Evolutionary conservation across 2,888 invertebrate genomes (phyloP).

Genomic region (Aphidoletes aphidimyza): DNA sequence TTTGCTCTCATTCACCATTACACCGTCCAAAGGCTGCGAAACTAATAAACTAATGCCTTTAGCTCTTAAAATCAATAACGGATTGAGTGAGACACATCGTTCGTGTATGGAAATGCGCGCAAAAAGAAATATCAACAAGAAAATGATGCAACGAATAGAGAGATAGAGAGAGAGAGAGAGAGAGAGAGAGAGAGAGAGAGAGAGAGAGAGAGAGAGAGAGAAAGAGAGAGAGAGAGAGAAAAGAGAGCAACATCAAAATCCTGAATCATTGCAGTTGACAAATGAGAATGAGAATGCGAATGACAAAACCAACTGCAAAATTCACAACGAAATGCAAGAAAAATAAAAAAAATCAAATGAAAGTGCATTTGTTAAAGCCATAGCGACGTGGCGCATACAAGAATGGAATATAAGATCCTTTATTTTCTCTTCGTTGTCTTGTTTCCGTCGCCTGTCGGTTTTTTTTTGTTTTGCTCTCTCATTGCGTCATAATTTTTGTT

Average conservation of each 20-base stretch:
- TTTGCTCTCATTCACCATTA: neutral
- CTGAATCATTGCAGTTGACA: neutral
- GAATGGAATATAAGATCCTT: neutral
- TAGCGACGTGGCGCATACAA: neutral
- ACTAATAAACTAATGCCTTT: slow-evolving; percentile 40
- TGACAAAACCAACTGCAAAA: neutral
- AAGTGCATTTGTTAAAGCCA: neutral
- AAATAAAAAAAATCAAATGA: neutral
- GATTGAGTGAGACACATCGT: neutral
- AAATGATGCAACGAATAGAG: too few relatives aligned
- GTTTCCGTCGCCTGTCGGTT: neutral
- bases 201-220: neutral
- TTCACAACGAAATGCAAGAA: too few relatives aligned
- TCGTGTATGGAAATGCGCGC: too few relatives aligned
- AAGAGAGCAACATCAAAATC: neutral
- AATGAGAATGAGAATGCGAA: neutral
- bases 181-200: too few relatives aligned
- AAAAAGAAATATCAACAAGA: too few relatives aligned
- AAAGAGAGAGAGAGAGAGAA: neutral
- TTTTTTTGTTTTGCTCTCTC: neutral
- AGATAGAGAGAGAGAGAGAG: too few relatives aligned
- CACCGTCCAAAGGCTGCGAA: neutral
- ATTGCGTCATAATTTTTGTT: slow-evolving; percentile 13
- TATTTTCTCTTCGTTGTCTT: neutral
- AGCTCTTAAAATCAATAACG: neutral